phyloP scores from a whole-genome alignment of 2,797 vertebrate genomes.

The Sciaenops ocellatus region DNA sequence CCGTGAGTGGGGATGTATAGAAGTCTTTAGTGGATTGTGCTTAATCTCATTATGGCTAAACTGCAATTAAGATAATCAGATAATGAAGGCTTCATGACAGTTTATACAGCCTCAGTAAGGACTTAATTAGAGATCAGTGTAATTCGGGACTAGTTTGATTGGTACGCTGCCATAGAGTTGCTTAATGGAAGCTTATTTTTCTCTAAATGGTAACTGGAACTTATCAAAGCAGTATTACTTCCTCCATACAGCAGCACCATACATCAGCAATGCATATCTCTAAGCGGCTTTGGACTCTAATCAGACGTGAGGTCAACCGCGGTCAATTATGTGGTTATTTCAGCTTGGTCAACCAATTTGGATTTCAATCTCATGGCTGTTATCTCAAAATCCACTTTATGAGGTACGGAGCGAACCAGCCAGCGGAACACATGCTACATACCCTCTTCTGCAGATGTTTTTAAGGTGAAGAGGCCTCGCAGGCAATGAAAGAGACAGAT shows the following conservation, averaged over 20 bases:
- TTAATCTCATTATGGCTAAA: not conserved
- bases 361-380: slow-evolving; percentile 77
- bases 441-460: slow-evolving; percentile 20
- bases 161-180: not conserved
- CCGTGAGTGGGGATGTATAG: not conserved
- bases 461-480: slow-evolving; percentile 11
- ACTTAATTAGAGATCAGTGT: slow-evolving; percentile 15
- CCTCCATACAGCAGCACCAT: slow-evolving; percentile 15
- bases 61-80: slow-evolving; percentile 17
- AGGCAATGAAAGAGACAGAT: slow-evolving; percentile 17
- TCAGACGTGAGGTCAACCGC: slow-evolving; percentile 53
- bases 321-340: slow-evolving; percentile 75
- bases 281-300: slow-evolving; percentile 47
- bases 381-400: slow-evolving; percentile 70
- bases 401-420: slow-evolving; percentile 49
- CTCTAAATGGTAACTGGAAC: not conserved
- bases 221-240: slow-evolving; percentile 21
- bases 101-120: not conserved
- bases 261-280: slow-evolving; percentile 35
- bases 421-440: slow-evolving; percentile 28
- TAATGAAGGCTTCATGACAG: slow-evolving; percentile 22
- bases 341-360: slow-evolving; percentile 74
- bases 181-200: not conserved
- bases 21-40: slow-evolving; percentile 1
- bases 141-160: slow-evolving; percentile 19